Evolutionary conservation across 2,113 vertebrate genomes (phyloP).

Genomic region (Ptilonorhynchus violaceus): DNA sequence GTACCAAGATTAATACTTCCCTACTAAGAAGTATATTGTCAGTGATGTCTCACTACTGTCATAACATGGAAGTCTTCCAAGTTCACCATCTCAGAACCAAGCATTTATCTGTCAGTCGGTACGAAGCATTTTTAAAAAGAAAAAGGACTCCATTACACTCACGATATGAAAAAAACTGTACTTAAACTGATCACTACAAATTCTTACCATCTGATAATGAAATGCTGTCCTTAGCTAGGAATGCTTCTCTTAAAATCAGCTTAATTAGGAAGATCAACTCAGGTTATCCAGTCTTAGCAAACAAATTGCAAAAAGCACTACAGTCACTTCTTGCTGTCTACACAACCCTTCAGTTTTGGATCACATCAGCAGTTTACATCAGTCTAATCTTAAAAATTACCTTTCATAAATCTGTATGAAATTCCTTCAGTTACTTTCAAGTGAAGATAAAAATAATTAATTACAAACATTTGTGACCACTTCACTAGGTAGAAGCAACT

Average conservation of each 20-base stretch:
- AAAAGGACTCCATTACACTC: neutral
- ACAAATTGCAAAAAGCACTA: neutral
- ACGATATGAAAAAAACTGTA: neutral
- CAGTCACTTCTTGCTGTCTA: neutral
- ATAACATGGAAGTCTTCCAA: neutral
- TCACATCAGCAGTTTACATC: neutral
- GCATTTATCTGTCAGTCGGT: neutral
- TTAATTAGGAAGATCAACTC: neutral
- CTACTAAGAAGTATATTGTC: neutral
- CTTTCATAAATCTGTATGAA: neutral
- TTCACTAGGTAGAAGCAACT: neutral
- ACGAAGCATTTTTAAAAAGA: neutral
- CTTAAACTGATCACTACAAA: neutral
- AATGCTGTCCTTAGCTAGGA: neutral
- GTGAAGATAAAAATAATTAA: neutral
- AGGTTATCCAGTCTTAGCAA: neutral
- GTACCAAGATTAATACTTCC: neutral
- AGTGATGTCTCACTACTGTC: neutral
- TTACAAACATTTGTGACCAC: neutral
- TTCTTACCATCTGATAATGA: neutral
- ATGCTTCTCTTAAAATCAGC: neutral
- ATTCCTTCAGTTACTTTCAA: neutral
- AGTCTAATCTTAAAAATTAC: neutral
- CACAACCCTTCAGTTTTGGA: neutral
- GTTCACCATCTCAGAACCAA: neutral